phyloP scores from a whole-genome alignment of 2,113 vertebrate species.

The Phylloscopus trochilus region DNA sequence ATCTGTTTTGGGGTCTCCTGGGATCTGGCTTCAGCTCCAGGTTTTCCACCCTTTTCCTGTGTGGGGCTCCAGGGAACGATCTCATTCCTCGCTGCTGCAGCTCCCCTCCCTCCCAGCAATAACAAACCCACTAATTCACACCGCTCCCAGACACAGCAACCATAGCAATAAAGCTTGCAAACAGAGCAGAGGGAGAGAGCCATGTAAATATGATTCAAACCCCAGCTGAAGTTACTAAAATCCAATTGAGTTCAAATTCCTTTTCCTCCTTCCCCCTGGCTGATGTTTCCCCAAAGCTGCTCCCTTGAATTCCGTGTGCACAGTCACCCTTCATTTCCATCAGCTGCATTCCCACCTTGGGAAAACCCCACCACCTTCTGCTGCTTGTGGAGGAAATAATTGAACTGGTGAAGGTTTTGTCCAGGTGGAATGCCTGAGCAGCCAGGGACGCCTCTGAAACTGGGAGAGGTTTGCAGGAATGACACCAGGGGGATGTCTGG shows the following conservation, averaged over 20 bases:
- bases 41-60: background rate
- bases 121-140: background rate
- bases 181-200: background rate
- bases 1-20: background rate
- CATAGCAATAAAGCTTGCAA: background rate
- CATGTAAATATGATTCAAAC: slow-evolving; percentile 37
- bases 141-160: background rate
- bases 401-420: background rate
- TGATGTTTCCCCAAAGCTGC: slow-evolving; percentile 1
- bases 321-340: background rate
- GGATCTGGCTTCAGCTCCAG: background rate
- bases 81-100: background rate
- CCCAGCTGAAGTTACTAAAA: slow-evolving; percentile 6
- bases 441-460: background rate
- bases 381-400: background rate
- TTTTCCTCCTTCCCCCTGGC: background rate
- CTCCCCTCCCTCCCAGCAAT: background rate
- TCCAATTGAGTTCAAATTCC: slow-evolving; percentile 1
- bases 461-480: background rate
- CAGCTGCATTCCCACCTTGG: background rate
- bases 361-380: fast-evolving
- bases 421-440: background rate
- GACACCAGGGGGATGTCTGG: background rate
- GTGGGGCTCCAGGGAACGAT: background rate
- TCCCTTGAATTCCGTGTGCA: background rate